Evolutionary conservation across 2,797 vertebrate genomes (phyloP).

Genomic region (Chiropotes sagulatus): DNA sequence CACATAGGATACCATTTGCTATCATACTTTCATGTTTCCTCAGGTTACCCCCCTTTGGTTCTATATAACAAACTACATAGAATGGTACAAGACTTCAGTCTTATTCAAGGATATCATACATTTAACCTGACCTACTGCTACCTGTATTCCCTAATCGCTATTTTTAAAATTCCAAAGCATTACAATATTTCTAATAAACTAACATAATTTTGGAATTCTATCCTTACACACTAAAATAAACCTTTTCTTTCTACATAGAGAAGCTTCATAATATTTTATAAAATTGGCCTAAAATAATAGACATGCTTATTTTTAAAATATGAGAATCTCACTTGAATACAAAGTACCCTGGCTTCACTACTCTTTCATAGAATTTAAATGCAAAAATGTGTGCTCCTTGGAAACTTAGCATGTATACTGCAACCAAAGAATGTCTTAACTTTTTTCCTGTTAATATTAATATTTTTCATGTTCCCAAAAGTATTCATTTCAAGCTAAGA

Average conservation of each 20-base stretch:
- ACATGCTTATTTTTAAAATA: neutral
- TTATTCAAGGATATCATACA: neutral
- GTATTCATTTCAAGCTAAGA: neutral
- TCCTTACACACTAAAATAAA: neutral
- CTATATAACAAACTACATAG: neutral
- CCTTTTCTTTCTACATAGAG: neutral
- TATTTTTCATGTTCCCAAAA: neutral
- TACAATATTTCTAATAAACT: neutral
- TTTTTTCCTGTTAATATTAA: neutral
- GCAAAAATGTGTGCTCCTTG: neutral
- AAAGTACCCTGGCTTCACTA: neutral
- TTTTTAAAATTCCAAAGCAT: neutral
- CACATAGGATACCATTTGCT: neutral
- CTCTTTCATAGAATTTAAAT: conserved; percentile 22
- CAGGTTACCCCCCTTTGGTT: neutral
- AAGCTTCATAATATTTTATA: neutral
- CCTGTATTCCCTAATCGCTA: neutral
- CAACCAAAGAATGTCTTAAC: neutral
- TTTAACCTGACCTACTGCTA: neutral
- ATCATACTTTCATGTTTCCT: neutral
- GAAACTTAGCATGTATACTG: neutral
- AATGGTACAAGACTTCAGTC: neutral
- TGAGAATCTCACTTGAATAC: neutral
- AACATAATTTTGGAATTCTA: conserved; percentile 26
- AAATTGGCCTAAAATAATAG: neutral